Conservation (phyloP, 2,888 invertebrate genomes). For the Uloborus plumipes region DNA sequence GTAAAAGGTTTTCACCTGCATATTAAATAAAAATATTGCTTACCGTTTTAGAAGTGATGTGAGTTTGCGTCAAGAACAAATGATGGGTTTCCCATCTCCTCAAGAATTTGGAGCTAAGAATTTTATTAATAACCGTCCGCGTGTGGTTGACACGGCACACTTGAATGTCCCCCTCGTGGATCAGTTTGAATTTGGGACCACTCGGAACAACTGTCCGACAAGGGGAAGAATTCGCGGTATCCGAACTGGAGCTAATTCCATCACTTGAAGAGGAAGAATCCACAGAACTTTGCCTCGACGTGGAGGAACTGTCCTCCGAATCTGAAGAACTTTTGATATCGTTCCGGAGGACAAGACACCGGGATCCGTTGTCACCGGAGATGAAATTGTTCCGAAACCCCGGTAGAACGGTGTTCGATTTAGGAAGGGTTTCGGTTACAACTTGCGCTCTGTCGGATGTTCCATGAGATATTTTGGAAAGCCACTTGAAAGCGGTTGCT, state of each 20-base stretch:
- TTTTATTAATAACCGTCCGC: constrained; percentile 83
- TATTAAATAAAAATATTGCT: constrained; percentile 69
- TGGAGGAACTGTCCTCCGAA: constrained; percentile 34
- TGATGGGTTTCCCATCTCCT: constrained; percentile 84
- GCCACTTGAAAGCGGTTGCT: constrained; percentile 35
- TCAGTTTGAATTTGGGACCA: constrained; percentile 76
- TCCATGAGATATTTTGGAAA: constrained; percentile 31
- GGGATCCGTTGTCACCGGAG: constrained; percentile 1
- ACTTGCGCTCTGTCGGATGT: neutral
- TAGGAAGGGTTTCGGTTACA: constrained; percentile 2
- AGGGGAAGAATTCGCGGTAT: constrained; percentile 43
- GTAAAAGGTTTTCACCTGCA: too few relatives aligned
- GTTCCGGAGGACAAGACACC: constrained; percentile 38
- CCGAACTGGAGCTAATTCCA: constrained; percentile 24
- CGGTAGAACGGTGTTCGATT: constrained; percentile 39
- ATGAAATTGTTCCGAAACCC: constrained; percentile 48
- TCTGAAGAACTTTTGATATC: constrained; percentile 30
- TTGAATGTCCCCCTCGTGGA: constrained; percentile 81
- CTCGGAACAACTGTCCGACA: constrained; percentile 58
- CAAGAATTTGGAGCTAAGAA: constrained; percentile 82
- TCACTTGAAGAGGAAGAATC: constrained; percentile 49
- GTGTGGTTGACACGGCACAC: constrained; percentile 84
- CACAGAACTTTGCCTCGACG: constrained; percentile 57
- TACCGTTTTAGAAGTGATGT: constrained; percentile 82
- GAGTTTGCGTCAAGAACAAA: constrained; percentile 78